Base-by-base conservation (phyloP, 2,888 invertebrate species). In the Ferrisia virgata region DNA sequence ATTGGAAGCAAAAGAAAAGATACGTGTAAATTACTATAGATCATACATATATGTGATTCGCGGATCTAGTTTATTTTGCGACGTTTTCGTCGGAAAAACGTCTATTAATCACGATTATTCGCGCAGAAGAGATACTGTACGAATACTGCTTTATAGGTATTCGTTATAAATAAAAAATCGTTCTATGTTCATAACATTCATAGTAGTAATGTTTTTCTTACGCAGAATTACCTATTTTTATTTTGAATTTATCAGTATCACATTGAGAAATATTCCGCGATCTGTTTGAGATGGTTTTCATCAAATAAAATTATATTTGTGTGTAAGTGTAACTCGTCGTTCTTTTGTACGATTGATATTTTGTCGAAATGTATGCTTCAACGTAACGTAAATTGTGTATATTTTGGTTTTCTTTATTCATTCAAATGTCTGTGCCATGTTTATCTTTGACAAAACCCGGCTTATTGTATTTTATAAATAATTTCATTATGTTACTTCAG, bases 71-170 rank as follows among this genome's bases (percentile, higher is more conserved):
- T n/a, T n/a, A n/a, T n/a, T 78, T 2, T 78, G 31, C 9, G 40
- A 36, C 18, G 78, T 78, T 39, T 33, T 78, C 78, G 36, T 39
- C 33, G 78, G 36, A 78, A 36, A 28, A 31, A 9, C 11, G 22
- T 47, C 47, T 53, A 64, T 64, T 64, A 64, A 64, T 64, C 64
- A 64, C 15, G 64, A 64, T 64, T 28, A 64, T 64, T 64, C 64
- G 28, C 64, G 28, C 6, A 64, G 64, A 64, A 64, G 64, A 64
- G 64, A 64, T 64, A 58, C n/a, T n/a, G n/a, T 15, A 43, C 40
- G 5, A n/a, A n/a, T n/a, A n/a, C n/a, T n/a, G n/a, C n/a, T n/a
- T n/a, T n/a, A n/a, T 40, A 40, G 40, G 40, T 40, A 53, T 58
- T 58, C 8, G 58, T 58, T 58, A 25, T 25, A 64, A 64, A 64